Evolutionary conservation across 2,797 vertebrate genomes (phyloP), one percentile per base, ranked within the genome.

Genomic region (Mus minutoides): DNA sequence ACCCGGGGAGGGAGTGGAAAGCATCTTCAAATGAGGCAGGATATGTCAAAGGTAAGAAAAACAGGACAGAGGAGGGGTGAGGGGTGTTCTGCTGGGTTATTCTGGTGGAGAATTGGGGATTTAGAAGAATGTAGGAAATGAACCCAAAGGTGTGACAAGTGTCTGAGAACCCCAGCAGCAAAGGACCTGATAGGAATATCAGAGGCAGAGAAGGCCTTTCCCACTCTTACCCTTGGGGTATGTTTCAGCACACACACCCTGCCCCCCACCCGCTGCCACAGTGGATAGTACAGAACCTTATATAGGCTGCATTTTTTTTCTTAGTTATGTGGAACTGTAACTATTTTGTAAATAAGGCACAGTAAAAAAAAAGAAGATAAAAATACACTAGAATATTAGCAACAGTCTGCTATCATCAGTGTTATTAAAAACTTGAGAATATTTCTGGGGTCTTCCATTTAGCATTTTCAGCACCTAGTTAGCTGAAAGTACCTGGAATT

Each of bases 191-290:
- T 34, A 58, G 43, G 40, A 58, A 71, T 21, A 2, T 83, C 64
- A 90, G 69, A 91, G 34, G 19, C 31, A 52, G 67, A 52, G n/a
- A 62, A 31, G 16, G 22, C 37, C 56, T 12, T 54, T 16, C 3
- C 5, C 31, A 22, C 29, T 0, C 2, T 26, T 54, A 29, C 16
- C 26, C 3, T 10, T 24, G 1, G 86, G 21, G 17, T 22, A 2
- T 11, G 5, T 56, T 56, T 34, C 10, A 2, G 2, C 29, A 29
- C n/a, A 0, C 0, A 24, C 52, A 14, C 16, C 26, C 2, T 11
- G 46, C 34, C 31, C 64, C 31, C 67, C 31, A 31, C 31, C 67
- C 21, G n/a, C 16, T 71, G n/a, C 10, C 37, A n/a, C 17, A 56
- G 14, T 19, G 6, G 2, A 16, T 22, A 49, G 40, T 34, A 52